Evolutionary conservation across 23 tunicate species (phyloP).

Genomic region (Clavelina lepadiformis): DNA sequence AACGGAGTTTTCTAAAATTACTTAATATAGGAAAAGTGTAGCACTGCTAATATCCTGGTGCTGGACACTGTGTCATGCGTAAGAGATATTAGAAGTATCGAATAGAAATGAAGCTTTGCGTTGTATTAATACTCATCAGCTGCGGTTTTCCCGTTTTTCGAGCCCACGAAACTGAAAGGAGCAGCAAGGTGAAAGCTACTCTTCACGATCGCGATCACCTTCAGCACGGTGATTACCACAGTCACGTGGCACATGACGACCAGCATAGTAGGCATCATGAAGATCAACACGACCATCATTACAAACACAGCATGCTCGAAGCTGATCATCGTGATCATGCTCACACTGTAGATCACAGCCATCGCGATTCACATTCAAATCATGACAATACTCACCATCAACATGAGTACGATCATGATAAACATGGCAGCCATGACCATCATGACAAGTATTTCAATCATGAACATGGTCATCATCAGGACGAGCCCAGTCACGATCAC

Average conservation of each 20-base stretch:
- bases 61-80: no score
- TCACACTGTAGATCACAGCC: slow-evolving; percentile 1
- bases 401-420: slow-evolving; percentile 15
- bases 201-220: slow-evolving; percentile 1
- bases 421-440: background rate
- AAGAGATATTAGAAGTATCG: no score
- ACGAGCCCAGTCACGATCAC: background rate
- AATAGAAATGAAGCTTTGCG: no score
- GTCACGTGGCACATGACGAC: background rate
- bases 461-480: slow-evolving; percentile 5
- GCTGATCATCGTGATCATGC: background rate
- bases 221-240: background rate
- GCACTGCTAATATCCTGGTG: no score
- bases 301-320: background rate
- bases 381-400: slow-evolving; percentile 1
- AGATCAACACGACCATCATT: slow-evolving; percentile 5
- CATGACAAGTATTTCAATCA: background rate
- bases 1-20: no score
- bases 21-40: no score
- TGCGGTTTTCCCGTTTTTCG: no score
- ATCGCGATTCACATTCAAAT: background rate
- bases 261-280: slow-evolving; percentile 4
- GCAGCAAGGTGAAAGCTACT: slow-evolving; percentile 18
- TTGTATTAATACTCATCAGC: no score
- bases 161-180: slow-evolving; percentile 11